Evolutionary conservation across 2,888 invertebrate genomes (phyloP).

Genomic region (Scaptomyza flava): DNA sequence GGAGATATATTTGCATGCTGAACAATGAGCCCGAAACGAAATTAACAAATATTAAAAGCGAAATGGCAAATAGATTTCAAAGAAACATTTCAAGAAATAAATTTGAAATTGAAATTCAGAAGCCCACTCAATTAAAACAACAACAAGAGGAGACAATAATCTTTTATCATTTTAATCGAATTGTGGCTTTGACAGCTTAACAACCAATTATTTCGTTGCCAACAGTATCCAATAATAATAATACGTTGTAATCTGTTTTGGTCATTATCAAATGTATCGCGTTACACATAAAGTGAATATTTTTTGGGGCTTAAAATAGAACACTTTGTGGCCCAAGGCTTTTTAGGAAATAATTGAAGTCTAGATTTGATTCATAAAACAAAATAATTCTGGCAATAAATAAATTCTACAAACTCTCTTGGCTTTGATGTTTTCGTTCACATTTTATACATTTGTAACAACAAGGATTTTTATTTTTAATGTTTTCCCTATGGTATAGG

Average conservation of each 20-base stretch:
- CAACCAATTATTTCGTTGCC: neutral
- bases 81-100: neutral
- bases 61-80: neutral
- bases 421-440: too few relatives aligned
- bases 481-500: too few relatives aligned
- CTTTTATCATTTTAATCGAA: neutral
- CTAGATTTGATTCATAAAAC: too few relatives aligned
- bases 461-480: too few relatives aligned
- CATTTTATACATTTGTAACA: too few relatives aligned
- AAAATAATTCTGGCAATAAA: too few relatives aligned
- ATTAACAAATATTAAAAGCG: neutral
- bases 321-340: too few relatives aligned
- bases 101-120: neutral
- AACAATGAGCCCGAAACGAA: neutral
- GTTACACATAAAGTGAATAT: neutral
- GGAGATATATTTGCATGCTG: neutral
- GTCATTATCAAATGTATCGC: neutral
- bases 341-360: too few relatives aligned
- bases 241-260: neutral
- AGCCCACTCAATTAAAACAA: neutral
- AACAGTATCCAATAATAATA: neutral
- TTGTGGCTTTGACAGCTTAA: neutral
- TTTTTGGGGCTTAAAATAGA: neutral
- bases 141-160: neutral
- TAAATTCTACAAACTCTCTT: too few relatives aligned